Percentiles rank a stretch among this genome's conserved stretches.
Conservation (phyloP, 2,113 vertebrate species). For the Orycteropus afer region DNA sequence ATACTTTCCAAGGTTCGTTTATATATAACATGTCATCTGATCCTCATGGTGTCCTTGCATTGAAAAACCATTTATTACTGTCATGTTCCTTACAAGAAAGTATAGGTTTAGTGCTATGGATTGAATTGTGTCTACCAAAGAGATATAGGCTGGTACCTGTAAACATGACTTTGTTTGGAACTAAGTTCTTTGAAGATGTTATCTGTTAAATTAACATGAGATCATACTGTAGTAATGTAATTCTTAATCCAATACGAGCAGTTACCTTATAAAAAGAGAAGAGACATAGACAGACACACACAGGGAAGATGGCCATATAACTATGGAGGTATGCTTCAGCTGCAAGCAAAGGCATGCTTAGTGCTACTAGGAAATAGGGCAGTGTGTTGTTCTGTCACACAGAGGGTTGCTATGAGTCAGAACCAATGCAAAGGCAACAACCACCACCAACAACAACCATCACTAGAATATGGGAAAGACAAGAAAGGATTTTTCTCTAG, state of each 20-base stretch:
- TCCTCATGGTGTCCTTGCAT: neutral
- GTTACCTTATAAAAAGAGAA: neutral
- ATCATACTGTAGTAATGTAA: neutral
- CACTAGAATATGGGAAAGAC: neutral
- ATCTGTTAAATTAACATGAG: too few species aligned
- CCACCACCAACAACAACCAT: too few species aligned
- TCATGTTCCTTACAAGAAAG: neutral
- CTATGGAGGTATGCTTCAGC: neutral
- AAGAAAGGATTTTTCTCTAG: neutral
- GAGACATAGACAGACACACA: too few species aligned
- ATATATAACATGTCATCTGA: neutral
- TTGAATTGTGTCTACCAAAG: neutral
- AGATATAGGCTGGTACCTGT: too few species aligned
- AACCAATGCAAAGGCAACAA: too few species aligned
- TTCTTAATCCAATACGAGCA: neutral
- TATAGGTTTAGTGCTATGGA: neutral
- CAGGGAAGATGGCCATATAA: too few species aligned
- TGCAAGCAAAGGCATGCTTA: neutral
- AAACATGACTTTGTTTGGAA: too few species aligned
- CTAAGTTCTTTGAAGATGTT: too few species aligned
- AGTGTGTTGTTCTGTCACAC: too few species aligned
- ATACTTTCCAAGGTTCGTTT: neutral
- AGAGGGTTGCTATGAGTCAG: too few species aligned
- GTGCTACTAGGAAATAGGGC: neutral
- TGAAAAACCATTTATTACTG: neutral